Conservation (phyloP, 2,888 invertebrate genomes). For the Xestoiulus laeticollis region DNA sequence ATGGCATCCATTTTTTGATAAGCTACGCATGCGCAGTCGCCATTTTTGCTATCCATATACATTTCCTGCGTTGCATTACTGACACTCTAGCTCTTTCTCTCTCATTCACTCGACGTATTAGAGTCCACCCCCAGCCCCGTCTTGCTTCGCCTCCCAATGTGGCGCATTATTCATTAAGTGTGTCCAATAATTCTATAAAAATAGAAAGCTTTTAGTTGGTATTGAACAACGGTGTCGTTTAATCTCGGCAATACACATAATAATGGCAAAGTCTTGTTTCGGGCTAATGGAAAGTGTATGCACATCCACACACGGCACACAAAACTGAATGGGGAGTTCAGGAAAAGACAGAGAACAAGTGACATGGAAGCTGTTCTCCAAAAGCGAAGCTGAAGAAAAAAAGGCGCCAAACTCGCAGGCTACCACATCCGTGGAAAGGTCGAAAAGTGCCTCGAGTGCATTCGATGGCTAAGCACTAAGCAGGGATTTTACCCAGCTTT, state of each 20-base stretch:
- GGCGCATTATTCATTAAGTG: conserved; percentile 55
- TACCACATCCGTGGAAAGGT: neutral
- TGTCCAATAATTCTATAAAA: conserved; percentile 55
- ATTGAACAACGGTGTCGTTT: conserved; percentile 55
- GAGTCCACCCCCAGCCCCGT: conserved; percentile 6
- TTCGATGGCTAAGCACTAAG: conserved; percentile 1
- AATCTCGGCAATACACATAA: conserved; percentile 54
- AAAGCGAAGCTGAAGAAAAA: conserved; percentile 44
- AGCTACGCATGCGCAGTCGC: neutral
- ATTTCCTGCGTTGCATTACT: conserved; percentile 2
- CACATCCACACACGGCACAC: conserved; percentile 50
- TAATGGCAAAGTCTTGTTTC: conserved; percentile 55
- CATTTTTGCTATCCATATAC: conserved; percentile 44
- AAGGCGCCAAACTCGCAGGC: neutral
- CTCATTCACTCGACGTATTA: conserved; percentile 41
- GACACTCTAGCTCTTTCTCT: conserved; percentile 32
- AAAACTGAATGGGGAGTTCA: conserved; percentile 47
- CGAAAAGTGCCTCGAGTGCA: conserved; percentile 39
- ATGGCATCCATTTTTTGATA: conserved; percentile 32
- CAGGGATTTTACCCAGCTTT: neutral
- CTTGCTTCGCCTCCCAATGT: conserved; percentile 25
- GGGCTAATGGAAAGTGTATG: conserved; percentile 54
- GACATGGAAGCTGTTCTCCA: conserved; percentile 36
- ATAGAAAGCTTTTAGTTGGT: conserved; percentile 55
- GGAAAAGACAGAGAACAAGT: conserved; percentile 51